These are phyloP conservation scores for Eubasilissa splendida DNA, from an alignment of 2,888 invertebrate species.

Conservation along the genomic window DNA sequence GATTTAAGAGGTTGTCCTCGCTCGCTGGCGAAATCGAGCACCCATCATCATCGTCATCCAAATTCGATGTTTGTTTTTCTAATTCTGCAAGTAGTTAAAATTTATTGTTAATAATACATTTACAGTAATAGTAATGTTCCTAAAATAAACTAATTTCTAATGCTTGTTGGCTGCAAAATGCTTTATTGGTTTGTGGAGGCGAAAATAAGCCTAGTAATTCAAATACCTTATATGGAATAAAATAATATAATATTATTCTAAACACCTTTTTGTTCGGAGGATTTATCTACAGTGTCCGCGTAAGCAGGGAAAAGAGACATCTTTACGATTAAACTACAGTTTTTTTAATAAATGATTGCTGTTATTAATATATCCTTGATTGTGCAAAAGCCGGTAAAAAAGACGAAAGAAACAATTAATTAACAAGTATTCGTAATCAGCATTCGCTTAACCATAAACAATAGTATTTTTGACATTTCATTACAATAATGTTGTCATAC, in stretches of 20 bases:
- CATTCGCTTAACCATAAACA: not conserved
- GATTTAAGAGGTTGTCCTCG: conserved; percentile 22
- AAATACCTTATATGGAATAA: not conserved
- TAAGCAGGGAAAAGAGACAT: conserved; percentile 24
- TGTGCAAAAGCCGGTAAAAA: not conserved
- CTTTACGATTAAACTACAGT: not conserved
- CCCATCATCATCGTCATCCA: not conserved
- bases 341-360: too few relatives aligned
- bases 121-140: not conserved
- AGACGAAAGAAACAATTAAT: not conserved
- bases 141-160: not conserved
- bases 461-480: conserved; percentile 3
- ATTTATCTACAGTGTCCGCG: not conserved
- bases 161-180: not conserved
- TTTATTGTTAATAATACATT: not conserved
- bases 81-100: conserved; percentile 12
- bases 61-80: not conserved
- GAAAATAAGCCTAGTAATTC: not conserved
- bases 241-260: not conserved
- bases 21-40: conserved; percentile 5
- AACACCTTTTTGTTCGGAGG: not conserved
- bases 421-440: too few relatives aligned
- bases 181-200: too few relatives aligned
- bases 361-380: not conserved
- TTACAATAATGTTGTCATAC: too few relatives aligned